phyloP scores from a whole-genome alignment of 1,140 invertebrate species.

The Hyposmocoma kahamanoa region DNA sequence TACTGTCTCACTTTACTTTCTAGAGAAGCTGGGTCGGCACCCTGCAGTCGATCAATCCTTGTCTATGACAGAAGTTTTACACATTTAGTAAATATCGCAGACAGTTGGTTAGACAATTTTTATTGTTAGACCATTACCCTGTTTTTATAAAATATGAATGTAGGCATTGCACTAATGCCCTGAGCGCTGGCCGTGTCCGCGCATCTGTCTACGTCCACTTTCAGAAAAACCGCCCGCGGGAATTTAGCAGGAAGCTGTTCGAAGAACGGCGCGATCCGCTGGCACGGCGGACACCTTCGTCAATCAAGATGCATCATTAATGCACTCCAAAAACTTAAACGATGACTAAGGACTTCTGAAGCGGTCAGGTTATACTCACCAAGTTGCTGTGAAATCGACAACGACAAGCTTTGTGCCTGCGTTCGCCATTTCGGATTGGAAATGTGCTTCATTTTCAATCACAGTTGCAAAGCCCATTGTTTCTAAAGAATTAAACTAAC shows the following conservation, averaged over 20 bases:
- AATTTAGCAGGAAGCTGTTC: slow-evolving; percentile 90
- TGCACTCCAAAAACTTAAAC: slow-evolving; percentile 14
- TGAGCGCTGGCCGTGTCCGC: slow-evolving; percentile 88
- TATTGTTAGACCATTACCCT: slow-evolving; percentile 65
- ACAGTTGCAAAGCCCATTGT: slow-evolving; percentile 67
- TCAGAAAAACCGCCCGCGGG: slow-evolving; percentile 92
- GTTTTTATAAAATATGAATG: slow-evolving; percentile 97
- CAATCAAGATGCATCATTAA: slow-evolving; percentile 15
- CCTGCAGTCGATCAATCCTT: slow-evolving; percentile 88
- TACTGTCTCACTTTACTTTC: slow-evolving; percentile 94
- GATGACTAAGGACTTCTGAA: slow-evolving; percentile 40
- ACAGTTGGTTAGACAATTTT: not conserved
- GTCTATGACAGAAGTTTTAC: slow-evolving; percentile 62
- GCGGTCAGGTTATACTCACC: slow-evolving; percentile 78
- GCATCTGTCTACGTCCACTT: slow-evolving; percentile 95
- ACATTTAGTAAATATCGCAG: slow-evolving; percentile 1
- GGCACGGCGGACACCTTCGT: slow-evolving; percentile 94
- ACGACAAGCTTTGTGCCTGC: slow-evolving; percentile 93
- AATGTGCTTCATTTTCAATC: slow-evolving; percentile 83
- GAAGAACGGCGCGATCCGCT: slow-evolving; percentile 92
- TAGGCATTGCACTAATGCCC: slow-evolving; percentile 96
- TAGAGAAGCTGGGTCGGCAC: slow-evolving; percentile 86
- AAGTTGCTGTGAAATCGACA: slow-evolving; percentile 94
- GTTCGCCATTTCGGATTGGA: slow-evolving; percentile 85
- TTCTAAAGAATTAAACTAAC: slow-evolving; percentile 5